Base-by-base conservation (phyloP, 2,888 invertebrate species). In the Eulithis testata region DNA sequence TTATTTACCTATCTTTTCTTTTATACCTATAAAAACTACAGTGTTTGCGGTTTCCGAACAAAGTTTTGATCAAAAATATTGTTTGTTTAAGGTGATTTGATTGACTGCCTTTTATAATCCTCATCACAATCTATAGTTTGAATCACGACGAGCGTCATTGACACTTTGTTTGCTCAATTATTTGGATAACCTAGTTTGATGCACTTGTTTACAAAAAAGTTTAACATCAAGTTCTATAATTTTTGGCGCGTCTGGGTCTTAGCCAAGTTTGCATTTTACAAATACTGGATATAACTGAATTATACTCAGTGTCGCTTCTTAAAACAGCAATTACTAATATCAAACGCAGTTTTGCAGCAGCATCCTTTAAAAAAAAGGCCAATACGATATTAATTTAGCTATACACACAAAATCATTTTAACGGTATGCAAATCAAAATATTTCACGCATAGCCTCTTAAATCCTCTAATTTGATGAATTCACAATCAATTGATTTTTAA, bases 401-500 rank as follows among this genome's bases (percentile, higher is more conserved):
- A 6, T 40, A 40, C 31, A 40, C 37, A 8, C 8, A 40, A 40
- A 40, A 8, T 11, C 2, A 40, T 40, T 9, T 8, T 40, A 40
- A 45, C 49, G 43, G 47, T 7, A 65, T 53, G 21, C 43, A 61
- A 47, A 52, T 45, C 11, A 49, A 63, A n/a, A 54, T 8, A 47
- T 55, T 60, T 49, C 31, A 58, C 9, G 14, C 11, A 43, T 31
- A 51, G 51, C 43, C 43, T 51, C 31, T 56, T 60, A 49, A 49
- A 49, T 49, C 49, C 21, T 49, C 21, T 49, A 58, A 56, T 47
- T 57, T 53, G 4, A 60, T 57, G 47, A 12, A 40, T 56, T 9
- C 27, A 31, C 40, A 55, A 65, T 57, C 49, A 58, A 54, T 61
- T 51, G 21, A 59, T 53, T 43, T 62, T 12, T 55, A 62, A 60